A percentile compares a stretch with the other conserved stretches of the same genome.
Conservation (phyloP, 1,140 invertebrate genomes). For the Calycopis cecrops region DNA sequence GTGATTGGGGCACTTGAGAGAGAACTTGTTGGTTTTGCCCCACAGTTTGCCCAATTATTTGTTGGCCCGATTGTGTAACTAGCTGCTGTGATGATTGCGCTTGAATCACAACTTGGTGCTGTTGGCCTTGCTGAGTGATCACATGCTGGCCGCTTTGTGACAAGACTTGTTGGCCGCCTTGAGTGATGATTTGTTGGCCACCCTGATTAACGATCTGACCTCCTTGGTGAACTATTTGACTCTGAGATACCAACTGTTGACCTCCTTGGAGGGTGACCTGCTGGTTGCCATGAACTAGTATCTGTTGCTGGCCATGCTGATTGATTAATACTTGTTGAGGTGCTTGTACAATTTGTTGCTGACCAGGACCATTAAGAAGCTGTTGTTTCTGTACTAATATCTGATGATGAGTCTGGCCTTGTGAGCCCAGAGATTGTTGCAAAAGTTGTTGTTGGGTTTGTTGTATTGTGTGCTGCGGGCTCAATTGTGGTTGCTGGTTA, state of each 20-base stretch:
- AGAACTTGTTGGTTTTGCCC: constrained; percentile 62
- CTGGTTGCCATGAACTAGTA: constrained; percentile 65
- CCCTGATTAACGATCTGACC: constrained; percentile 64
- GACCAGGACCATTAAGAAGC: constrained; percentile 49
- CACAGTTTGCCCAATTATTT: constrained; percentile 61
- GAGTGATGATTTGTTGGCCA: constrained; percentile 61
- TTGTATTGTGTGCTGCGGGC: constrained; percentile 64
- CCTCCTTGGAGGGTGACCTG: constrained; percentile 65
- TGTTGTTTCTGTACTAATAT: constrained; percentile 72
- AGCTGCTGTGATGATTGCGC: constrained; percentile 62
- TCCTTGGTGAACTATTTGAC: constrained; percentile 64
- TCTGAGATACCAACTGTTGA: constrained; percentile 64
- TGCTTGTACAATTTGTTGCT: constrained; percentile 65
- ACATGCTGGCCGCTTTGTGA: constrained; percentile 68
- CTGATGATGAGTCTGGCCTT: constrained; percentile 65
- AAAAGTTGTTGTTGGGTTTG: constrained; percentile 57
- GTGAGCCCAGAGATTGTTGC: constrained; percentile 57
- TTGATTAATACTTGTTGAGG: constrained; percentile 65
- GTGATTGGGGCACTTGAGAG: constrained; percentile 59
- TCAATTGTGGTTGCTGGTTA: constrained; percentile 60
- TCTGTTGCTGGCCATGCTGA: constrained; percentile 67
- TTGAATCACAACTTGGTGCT: constrained; percentile 62
- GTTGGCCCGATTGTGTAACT: constrained; percentile 57
- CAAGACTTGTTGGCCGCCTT: constrained; percentile 58
- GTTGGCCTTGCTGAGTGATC: constrained; percentile 62